Evolutionary conservation across 92 coral and sea anemone species (phyloP), one percentile per base, ranked within the genome.

Genomic region (Montipora capitata): DNA sequence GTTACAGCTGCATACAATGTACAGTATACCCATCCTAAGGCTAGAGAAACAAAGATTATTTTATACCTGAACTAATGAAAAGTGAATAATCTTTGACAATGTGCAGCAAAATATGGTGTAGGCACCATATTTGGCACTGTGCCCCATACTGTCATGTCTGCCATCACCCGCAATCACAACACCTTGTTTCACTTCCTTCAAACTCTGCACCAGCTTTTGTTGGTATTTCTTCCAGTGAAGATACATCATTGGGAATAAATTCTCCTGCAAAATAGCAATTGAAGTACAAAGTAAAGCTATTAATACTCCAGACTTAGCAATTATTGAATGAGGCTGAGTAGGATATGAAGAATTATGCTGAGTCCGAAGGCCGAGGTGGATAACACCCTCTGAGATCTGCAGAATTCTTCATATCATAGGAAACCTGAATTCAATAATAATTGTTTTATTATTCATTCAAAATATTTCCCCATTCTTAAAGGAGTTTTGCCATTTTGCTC

Each of bases 151-250:
- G 16, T 73, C 78, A 41, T 73, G 78, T 16, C 78, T 44, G 11
- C 78, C 78, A 0, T 73, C 78, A 27, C 78, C 78, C 5, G 78
- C 57, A 0, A 73, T 44, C 15, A 73, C 54, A 73, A 71, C 6
- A 10, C 15, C 12, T 0, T 44, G 2, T 6, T 17, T 12, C 14
- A 44, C n/a, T 2, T 8, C 78, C 61, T 73, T 73, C 17, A 42
- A 1, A 4, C 40, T 73, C 39, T 15, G 40, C 27, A 73, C 13
- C 78, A 73, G 14, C 40, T 42, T 44, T 41, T 42, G 16, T 73
- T 73, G 78, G 78, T 70, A 70, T 70, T 40, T 70, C 54, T 70
- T 70, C 76, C 76, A 70, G 76, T 70, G 76, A 7, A 70, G 45
- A 38, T 11, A 70, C 12, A 70, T 70, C 16, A n/a, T 38, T 40